These are phyloP conservation scores for Nemurella pictetii DNA, from an alignment of 2,888 invertebrate species.

Conservation along the genomic window DNA sequence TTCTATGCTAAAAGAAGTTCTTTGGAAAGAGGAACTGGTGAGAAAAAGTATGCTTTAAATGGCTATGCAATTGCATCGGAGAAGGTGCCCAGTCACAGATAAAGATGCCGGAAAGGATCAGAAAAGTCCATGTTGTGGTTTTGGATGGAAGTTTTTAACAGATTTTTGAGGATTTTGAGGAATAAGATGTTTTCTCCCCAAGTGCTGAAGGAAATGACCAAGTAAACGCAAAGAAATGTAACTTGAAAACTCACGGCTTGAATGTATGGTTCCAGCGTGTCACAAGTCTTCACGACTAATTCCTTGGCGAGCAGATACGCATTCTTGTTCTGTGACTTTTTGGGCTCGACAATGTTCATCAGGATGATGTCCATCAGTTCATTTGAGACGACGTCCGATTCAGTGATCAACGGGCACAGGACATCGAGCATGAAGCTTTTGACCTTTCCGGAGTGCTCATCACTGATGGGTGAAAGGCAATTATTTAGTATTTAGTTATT, in stretches of 20 bases:
- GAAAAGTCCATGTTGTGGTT: too few relatives aligned
- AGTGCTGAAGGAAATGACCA: too few relatives aligned
- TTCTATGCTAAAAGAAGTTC: too few relatives aligned
- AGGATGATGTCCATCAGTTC: conserved; percentile 92
- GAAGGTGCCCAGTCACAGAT: too few relatives aligned
- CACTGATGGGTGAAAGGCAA: conserved; percentile 58
- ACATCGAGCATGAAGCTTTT: conserved; percentile 97
- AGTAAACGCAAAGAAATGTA: too few relatives aligned
- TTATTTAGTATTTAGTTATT: background rate
- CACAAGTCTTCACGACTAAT: conserved; percentile 86
- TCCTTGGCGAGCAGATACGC: conserved; percentile 91
- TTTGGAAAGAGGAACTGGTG: too few relatives aligned
- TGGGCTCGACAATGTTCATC: conserved; percentile 91
- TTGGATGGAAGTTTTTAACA: too few relatives aligned
- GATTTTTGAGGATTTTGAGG: too few relatives aligned
- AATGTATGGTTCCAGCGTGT: conserved; percentile 91
- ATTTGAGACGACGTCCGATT: conserved; percentile 93
- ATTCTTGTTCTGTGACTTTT: conserved; percentile 85
- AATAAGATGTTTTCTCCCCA: too few relatives aligned
- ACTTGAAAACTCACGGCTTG: conserved; percentile 71
- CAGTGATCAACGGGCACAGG: conserved; percentile 89
- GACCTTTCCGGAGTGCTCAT: conserved; percentile 94
- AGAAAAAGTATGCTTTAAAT: too few relatives aligned
- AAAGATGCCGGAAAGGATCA: too few relatives aligned
- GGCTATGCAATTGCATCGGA: too few relatives aligned